These are phyloP conservation scores for Phalera bucephala DNA, from an alignment of 2,888 invertebrate genomes.

Conservation along the genomic window DNA sequence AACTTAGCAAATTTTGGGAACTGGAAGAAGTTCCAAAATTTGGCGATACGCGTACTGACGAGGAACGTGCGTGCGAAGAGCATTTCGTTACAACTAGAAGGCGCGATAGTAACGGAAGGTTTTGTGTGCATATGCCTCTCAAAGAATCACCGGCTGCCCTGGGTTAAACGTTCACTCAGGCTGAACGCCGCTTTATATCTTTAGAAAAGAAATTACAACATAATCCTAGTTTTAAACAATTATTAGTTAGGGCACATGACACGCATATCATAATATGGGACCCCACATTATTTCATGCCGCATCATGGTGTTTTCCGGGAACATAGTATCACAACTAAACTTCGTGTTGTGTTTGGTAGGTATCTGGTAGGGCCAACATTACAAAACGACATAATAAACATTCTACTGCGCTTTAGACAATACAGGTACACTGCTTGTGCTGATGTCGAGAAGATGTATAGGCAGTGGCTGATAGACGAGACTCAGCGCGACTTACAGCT, in stretches of 20 bases:
- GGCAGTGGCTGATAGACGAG: not conserved
- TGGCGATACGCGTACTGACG: conserved; percentile 1
- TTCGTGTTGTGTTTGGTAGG: too few species aligned
- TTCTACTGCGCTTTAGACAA: conserved; percentile 17
- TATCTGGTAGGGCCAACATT: conserved; percentile 14
- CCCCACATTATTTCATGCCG: conserved; percentile 13
- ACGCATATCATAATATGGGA: not conserved
- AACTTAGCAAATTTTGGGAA: conserved; percentile 16
- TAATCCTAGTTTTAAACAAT: not conserved
- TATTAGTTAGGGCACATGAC: conserved; percentile 2
- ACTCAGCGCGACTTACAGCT: not conserved
- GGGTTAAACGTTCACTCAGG: conserved; percentile 5
- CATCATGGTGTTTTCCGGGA: conserved; percentile 22
- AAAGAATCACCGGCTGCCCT: conserved; percentile 5
- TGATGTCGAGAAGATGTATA: conserved; percentile 19
- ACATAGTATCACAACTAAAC: conserved; percentile 17
- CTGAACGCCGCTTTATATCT: conserved; percentile 6
- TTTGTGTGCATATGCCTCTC: conserved; percentile 8
- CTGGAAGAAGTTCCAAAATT: too few species aligned
- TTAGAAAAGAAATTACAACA: conserved; percentile 1
- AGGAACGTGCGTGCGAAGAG: conserved; percentile 8
- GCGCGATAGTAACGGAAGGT: conserved; percentile 5
- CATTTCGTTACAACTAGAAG: conserved; percentile 2
- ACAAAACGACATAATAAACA: conserved; percentile 19
- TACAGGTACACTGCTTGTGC: conserved; percentile 11